Evolutionary conservation across 1,140 invertebrate genomes (phyloP).

Genomic region (Caerostris darwini): DNA sequence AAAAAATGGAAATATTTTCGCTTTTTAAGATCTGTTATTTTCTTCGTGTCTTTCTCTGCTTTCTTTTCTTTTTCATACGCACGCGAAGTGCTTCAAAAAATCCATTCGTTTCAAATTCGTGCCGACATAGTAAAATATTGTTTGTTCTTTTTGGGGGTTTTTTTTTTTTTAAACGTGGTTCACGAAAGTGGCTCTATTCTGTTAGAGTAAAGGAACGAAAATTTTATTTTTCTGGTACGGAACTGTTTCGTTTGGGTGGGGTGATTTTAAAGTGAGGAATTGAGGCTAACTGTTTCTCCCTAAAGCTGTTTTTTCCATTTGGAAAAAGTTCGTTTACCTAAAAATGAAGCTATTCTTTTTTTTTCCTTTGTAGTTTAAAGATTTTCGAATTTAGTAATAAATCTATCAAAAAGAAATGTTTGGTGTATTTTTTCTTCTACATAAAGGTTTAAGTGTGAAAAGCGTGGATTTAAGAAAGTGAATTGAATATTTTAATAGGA

Average conservation of each 20-base stretch:
- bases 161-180: conserved; percentile 18
- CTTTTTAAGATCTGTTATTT: neutral
- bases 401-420: too few species aligned
- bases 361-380: too few species aligned
- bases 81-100: neutral
- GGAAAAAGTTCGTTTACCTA: neutral
- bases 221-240: neutral
- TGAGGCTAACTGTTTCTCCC: neutral
- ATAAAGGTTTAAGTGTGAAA: too few species aligned
- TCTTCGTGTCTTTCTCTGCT: neutral
- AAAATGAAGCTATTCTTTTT: neutral
- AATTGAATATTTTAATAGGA: too few species aligned
- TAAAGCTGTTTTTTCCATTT: neutral
- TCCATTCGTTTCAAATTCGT: neutral
- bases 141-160: neutral
- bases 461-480: too few species aligned
- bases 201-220: neutral
- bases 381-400: too few species aligned
- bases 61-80: neutral
- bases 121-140: conserved; percentile 6
- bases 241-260: neutral
- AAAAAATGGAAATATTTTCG: neutral
- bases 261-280: conserved; percentile 12
- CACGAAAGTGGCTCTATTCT: neutral
- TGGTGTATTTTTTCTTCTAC: too few species aligned